Evolutionary conservation across 2,113 vertebrate species (phyloP).

Genomic region (Candoia aspera): DNA sequence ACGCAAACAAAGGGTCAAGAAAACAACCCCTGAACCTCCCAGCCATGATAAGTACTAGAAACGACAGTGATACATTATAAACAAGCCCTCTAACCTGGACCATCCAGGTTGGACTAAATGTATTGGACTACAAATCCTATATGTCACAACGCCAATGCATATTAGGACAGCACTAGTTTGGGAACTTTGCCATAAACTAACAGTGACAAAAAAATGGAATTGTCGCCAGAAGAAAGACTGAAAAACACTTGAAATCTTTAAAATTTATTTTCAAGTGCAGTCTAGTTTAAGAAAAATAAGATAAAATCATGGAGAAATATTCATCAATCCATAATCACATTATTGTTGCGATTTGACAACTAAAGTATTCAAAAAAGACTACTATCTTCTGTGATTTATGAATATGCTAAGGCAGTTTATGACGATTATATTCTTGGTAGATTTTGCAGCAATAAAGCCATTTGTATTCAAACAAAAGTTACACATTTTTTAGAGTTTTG

Average conservation of each 20-base stretch:
- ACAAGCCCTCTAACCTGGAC: background rate
- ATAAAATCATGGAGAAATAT: background rate
- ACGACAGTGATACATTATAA: background rate
- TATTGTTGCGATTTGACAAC: background rate
- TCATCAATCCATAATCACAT: background rate
- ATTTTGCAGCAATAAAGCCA: background rate
- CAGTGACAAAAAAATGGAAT: background rate
- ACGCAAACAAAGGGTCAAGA: background rate
- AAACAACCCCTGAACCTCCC: background rate
- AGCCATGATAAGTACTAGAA: background rate
- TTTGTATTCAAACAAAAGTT: background rate
- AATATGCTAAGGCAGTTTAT: no score
- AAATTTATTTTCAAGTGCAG: background rate
- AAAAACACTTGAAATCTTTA: background rate
- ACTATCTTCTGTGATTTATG: background rate
- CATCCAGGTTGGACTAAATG: background rate
- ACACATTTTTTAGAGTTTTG: slow-evolving; percentile 25
- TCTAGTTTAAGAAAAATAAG: background rate
- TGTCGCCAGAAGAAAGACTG: background rate
- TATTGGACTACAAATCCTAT: background rate
- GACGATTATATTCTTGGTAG: background rate
- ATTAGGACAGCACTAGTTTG: background rate
- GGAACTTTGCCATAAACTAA: background rate
- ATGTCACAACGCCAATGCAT: background rate
- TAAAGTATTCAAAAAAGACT: background rate